Conservation (phyloP, 2,797 vertebrate genomes). For the Melanotaenia parkinsoni region DNA sequence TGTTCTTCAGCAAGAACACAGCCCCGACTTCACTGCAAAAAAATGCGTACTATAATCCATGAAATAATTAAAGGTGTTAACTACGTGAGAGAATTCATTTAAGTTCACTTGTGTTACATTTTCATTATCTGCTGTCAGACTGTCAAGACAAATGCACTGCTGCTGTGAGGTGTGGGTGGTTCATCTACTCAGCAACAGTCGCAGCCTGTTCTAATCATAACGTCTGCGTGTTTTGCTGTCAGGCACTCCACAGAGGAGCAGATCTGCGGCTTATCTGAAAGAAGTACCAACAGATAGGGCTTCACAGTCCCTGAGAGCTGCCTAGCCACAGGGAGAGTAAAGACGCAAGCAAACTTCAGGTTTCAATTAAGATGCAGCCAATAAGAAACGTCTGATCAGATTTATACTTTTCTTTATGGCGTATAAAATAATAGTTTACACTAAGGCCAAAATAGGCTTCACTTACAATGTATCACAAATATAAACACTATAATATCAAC, state of each 20-base stretch:
- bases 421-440: not conserved
- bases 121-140: conserved; percentile 20
- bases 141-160: conserved; percentile 12
- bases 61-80: conserved; percentile 39
- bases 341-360: not conserved
- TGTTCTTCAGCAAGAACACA: conserved; percentile 32
- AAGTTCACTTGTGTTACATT: conserved; percentile 14
- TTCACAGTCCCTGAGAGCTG: conserved; percentile 3
- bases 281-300: conserved; percentile 13
- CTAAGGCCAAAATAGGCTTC: not conserved
- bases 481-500: not conserved
- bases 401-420: not conserved
- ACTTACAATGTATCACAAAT: not conserved
- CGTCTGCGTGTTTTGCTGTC: conserved; percentile 43
- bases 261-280: conserved; percentile 35
- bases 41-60: conserved; percentile 18
- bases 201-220: conserved; percentile 46
- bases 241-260: conserved; percentile 23
- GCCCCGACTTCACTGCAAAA: not conserved
- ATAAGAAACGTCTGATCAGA: not conserved
- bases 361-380: not conserved
- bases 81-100: conserved; percentile 11
- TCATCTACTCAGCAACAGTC: conserved; percentile 41
- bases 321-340: conserved; percentile 1
- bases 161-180: conserved; percentile 44